Percentiles rank a stretch among this genome's conserved stretches.
Conservation (phyloP, 2,888 invertebrate species). For the Ormyrus thymus region DNA sequence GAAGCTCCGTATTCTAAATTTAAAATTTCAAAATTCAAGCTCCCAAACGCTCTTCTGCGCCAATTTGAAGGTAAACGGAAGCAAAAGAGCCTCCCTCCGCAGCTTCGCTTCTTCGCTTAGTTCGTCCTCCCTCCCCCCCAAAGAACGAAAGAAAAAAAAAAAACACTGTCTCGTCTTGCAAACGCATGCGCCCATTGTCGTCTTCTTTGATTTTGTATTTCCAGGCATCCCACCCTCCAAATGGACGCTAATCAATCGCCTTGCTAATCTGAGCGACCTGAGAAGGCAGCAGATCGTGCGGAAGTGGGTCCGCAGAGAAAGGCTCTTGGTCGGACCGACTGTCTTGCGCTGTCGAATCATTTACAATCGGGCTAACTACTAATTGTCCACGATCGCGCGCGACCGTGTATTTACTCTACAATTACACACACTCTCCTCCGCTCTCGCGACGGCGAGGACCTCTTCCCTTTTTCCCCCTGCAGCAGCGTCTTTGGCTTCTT, state of each 20-base stretch:
- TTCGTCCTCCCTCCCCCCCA: not conserved
- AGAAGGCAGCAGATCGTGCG: constrained; percentile 70
- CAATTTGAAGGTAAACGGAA: no score
- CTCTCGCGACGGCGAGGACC: no score
- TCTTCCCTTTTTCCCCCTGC: no score
- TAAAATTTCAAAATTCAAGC: no score
- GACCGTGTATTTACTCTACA: no score
- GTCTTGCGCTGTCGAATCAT: constrained; percentile 57
- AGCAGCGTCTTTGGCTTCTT: no score
- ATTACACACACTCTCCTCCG: no score
- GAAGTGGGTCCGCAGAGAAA: constrained; percentile 70
- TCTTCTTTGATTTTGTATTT: constrained; percentile 61
- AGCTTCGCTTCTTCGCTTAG: not conserved
- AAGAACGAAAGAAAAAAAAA: constrained; percentile 7
- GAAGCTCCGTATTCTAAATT: no score
- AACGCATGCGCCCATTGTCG: constrained; percentile 37
- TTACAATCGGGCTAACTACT: constrained; percentile 56
- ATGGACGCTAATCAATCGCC: constrained; percentile 68
- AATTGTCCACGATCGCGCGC: not conserved
- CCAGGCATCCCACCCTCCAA: constrained; percentile 70
- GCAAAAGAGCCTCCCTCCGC: no score
- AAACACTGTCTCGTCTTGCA: constrained; percentile 15
- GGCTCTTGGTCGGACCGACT: constrained; percentile 57
- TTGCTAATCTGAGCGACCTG: constrained; percentile 71
- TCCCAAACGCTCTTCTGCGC: no score